Conservation (phyloP, 1,140 invertebrate genomes). For the Cataglyphis hispanica region DNA sequence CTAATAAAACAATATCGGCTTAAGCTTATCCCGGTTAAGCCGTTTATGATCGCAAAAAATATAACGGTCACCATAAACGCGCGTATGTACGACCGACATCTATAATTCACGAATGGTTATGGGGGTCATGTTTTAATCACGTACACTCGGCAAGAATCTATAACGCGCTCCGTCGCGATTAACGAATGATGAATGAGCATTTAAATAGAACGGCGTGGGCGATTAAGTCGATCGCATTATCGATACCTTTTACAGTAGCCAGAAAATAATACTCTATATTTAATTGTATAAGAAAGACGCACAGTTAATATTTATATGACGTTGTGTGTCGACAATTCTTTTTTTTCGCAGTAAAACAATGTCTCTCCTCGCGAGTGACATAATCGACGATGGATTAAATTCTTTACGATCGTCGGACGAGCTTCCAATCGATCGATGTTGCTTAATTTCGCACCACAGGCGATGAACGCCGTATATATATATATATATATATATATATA, state of each 20-base stretch:
- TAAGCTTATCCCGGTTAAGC: conserved; percentile 68
- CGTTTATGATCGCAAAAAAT: conserved; percentile 64
- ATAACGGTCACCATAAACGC: conserved; percentile 63
- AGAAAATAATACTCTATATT: background rate
- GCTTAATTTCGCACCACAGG: conserved; percentile 40
- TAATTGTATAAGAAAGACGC: background rate
- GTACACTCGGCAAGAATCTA: conserved; percentile 28
- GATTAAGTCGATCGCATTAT: conserved; percentile 25
- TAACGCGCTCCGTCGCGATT: conserved; percentile 17
- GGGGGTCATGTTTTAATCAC: conserved; percentile 54
- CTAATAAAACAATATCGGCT: conserved; percentile 71
- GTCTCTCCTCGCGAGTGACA: background rate
- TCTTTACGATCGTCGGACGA: conserved; percentile 29
- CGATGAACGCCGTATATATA: conserved; percentile 1
- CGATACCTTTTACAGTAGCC: background rate
- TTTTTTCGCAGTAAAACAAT: background rate
- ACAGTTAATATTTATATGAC: conserved; percentile 5
- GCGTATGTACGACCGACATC: conserved; percentile 33
- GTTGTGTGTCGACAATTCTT: background rate
- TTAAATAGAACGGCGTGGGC: conserved; percentile 28
- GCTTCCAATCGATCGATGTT: conserved; percentile 6
- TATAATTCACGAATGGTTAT: conserved; percentile 69
- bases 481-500: conserved; percentile 39
- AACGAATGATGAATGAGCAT: conserved; percentile 51
- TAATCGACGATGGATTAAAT: conserved; percentile 27